Percentiles rank a stretch among this genome's conserved stretches.
Conservation (phyloP, 2,888 invertebrate genomes). For the Cenopis cana region DNA sequence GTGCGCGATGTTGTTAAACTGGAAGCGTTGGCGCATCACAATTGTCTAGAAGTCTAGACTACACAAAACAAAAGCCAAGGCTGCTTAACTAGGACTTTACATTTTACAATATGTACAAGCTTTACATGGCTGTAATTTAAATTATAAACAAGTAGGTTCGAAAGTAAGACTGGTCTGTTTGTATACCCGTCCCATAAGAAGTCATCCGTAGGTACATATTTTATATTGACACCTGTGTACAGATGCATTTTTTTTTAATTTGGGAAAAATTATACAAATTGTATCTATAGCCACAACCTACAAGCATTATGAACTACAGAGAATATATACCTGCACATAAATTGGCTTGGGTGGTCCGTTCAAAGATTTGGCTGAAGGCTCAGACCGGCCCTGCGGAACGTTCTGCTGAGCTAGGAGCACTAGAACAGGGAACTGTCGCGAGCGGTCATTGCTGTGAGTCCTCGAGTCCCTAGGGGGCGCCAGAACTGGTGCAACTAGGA, state of each 20-base stretch:
- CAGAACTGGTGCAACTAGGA: constrained; percentile 74
- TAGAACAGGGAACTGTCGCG: constrained; percentile 77
- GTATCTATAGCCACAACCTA: background rate
- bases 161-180: too few species aligned
- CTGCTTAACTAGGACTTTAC: background rate
- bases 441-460: constrained; percentile 66
- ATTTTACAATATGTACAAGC: background rate
- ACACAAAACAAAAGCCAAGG: constrained; percentile 14
- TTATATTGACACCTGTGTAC: too few species aligned
- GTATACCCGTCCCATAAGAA: too few species aligned
- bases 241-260: too few species aligned
- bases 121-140: background rate
- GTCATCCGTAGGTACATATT: too few species aligned
- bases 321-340: constrained; percentile 72
- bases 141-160: too few species aligned
- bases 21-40: constrained; percentile 22
- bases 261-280: background rate
- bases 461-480: constrained; percentile 75
- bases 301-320: constrained; percentile 4
- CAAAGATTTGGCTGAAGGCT: constrained; percentile 70
- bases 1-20: constrained; percentile 27
- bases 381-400: constrained; percentile 54
- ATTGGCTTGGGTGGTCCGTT: constrained; percentile 66
- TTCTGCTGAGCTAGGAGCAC: constrained; percentile 68
- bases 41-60: constrained; percentile 26